A percentile compares a stretch with the other conserved stretches of the same genome.
phyloP scores from a whole-genome alignment of 2,797 vertebrate species.

The Acanthis flammea region DNA sequence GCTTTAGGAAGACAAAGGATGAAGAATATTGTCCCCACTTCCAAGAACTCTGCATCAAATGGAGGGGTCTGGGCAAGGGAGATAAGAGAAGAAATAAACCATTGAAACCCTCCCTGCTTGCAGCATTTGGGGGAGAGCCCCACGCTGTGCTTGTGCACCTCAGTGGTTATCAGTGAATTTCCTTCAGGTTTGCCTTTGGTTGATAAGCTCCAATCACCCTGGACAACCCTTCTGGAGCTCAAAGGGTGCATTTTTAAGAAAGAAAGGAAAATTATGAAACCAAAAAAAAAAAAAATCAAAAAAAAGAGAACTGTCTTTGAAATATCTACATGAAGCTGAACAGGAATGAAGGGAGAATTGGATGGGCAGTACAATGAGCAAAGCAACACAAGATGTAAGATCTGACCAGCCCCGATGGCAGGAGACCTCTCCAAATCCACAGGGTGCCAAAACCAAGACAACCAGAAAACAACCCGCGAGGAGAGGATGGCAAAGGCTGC shows the following conservation, averaged over 20 bases:
- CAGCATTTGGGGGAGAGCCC: neutral
- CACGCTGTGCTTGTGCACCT: neutral
- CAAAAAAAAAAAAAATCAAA: neutral
- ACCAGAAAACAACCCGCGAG: neutral
- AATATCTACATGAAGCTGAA: neutral
- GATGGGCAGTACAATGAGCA: rapidly evolving
- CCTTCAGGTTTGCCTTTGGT: neutral
- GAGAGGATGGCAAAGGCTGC: neutral
- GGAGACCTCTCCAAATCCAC: neutral
- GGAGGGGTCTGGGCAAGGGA: neutral
- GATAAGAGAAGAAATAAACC: neutral
- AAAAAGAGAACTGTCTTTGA: neutral
- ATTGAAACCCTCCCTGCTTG: rapidly evolving
- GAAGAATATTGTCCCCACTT: neutral
- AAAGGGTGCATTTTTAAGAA: neutral
- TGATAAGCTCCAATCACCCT: neutral
- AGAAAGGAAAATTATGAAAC: rapidly evolving
- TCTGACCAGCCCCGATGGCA: rapidly evolving
- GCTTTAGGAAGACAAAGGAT: neutral
- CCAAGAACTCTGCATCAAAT: neutral
- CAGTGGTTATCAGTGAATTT: neutral
- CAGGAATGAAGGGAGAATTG: neutral
- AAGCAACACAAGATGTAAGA: rapidly evolving
- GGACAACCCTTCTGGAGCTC: neutral
- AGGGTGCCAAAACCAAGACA: neutral